Percentiles rank a stretch among this genome's conserved stretches.
phyloP scores from a whole-genome alignment of 2,888 invertebrate species.

The Sympetrum striolatum region DNA sequence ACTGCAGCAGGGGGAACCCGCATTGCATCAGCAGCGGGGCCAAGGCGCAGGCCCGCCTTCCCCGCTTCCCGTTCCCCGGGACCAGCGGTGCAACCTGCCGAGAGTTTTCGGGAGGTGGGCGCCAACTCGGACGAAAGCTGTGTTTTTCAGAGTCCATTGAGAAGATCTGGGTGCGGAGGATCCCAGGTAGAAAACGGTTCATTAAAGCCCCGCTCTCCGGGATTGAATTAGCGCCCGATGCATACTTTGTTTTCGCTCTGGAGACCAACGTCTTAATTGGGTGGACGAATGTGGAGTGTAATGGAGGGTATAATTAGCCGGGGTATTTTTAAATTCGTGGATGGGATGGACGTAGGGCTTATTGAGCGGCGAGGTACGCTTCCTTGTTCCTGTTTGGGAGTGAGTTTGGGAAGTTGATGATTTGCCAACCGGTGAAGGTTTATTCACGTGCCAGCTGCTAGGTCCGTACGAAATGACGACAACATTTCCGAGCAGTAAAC shows the following conservation, averaged over 20 bases:
- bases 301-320: conserved; percentile 1
- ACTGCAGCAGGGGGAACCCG: conserved; percentile 34
- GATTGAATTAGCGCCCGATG: conserved; percentile 28
- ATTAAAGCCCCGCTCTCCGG: neutral
- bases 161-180: conserved; percentile 9
- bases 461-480: too few relatives aligned
- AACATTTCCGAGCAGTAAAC: too few relatives aligned
- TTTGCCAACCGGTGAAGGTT: too few relatives aligned
- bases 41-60: neutral
- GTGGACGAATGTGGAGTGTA: neutral
- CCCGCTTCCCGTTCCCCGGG: neutral
- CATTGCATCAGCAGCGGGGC: conserved; percentile 12
- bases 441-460: too few relatives aligned
- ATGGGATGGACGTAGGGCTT: neutral
- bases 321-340: neutral
- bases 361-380: neutral
- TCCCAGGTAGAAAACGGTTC: conserved; percentile 27
- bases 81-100: neutral
- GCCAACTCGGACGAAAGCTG: neutral
- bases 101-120: conserved; percentile 6
- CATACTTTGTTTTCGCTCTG: neutral
- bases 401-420: too few relatives aligned
- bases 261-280: conserved; percentile 16
- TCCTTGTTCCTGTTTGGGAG: neutral
- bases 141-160: neutral